A percentile compares a stretch with the other conserved stretches of the same genome.
phyloP scores from a whole-genome alignment of 2,888 invertebrate species.

The Therioaphis trifolii region DNA sequence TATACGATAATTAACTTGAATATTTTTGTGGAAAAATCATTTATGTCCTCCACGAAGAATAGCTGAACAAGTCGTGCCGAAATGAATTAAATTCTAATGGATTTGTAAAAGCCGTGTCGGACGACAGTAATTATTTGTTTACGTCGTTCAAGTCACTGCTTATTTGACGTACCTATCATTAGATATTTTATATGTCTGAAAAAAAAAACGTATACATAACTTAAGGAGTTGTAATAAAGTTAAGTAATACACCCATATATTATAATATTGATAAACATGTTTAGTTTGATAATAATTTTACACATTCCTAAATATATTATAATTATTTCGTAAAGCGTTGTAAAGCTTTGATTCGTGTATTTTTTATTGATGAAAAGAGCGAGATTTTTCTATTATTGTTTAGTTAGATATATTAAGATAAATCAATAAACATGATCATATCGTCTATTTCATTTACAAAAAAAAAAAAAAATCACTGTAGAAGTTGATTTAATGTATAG shows the following conservation, averaged over 20 bases:
- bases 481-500: background rate
- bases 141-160: too few relatives aligned
- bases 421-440: conserved; percentile 17
- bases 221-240: background rate
- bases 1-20: too few relatives aligned
- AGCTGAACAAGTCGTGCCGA: too few relatives aligned
- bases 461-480: background rate
- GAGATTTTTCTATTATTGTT: background rate
- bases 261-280: background rate
- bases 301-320: background rate
- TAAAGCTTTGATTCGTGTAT: background rate
- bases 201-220: too few relatives aligned
- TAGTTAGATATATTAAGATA: background rate
- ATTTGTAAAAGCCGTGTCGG: too few relatives aligned
- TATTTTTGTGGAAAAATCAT: too few relatives aligned
- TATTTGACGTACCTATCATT: too few relatives aligned
- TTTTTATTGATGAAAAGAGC: background rate
- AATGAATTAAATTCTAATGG: too few relatives aligned
- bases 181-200: too few relatives aligned
- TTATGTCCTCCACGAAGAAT: too few relatives aligned
- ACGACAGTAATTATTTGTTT: too few relatives aligned
- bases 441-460: background rate
- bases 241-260: background rate
- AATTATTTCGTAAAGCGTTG: background rate
- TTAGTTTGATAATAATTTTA: background rate